Conservation (phyloP, 1,140 invertebrate genomes). For the Nasonia longicornis region DNA sequence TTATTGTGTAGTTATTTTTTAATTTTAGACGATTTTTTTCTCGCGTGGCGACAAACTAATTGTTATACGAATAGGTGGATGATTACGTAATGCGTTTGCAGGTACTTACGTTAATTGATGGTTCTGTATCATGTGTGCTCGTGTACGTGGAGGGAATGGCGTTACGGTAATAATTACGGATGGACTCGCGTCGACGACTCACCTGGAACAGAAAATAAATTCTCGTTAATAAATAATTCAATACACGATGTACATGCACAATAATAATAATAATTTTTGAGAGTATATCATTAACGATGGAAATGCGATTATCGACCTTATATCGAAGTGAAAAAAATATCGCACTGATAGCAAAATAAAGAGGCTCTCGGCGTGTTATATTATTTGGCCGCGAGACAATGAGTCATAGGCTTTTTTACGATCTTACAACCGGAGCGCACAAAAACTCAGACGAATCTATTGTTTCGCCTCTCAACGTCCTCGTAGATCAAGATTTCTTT, state of each 20-base stretch:
- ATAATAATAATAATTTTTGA: no score
- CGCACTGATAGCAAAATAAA: not conserved
- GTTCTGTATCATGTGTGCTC: not conserved
- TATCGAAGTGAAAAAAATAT: conserved; percentile 13
- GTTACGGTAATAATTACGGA: not conserved
- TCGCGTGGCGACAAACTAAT: not conserved
- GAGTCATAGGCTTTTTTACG: conserved; percentile 15
- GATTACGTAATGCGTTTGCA: not conserved
- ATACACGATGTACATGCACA: not conserved
- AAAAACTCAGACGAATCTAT: not conserved
- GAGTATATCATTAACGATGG: not conserved
- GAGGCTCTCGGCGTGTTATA: not conserved
- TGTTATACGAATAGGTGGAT: not conserved
- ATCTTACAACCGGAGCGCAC: not conserved
- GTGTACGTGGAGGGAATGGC: not conserved
- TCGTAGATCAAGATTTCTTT: conserved; percentile 16
- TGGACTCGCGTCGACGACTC: not conserved
- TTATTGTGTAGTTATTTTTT: not conserved
- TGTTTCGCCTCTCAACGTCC: conserved; percentile 5
- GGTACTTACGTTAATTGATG: not conserved
- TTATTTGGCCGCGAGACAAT: conserved; percentile 5
- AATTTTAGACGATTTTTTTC: not conserved
- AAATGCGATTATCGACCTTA: not conserved
- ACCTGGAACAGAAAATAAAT: conserved; percentile 25
- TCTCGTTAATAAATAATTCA: conserved; percentile 14